Evolutionary conservation across 2,797 vertebrate genomes (phyloP), one percentile per base, ranked within the genome.

Genomic region (Hydrocynus forskahlii): DNA sequence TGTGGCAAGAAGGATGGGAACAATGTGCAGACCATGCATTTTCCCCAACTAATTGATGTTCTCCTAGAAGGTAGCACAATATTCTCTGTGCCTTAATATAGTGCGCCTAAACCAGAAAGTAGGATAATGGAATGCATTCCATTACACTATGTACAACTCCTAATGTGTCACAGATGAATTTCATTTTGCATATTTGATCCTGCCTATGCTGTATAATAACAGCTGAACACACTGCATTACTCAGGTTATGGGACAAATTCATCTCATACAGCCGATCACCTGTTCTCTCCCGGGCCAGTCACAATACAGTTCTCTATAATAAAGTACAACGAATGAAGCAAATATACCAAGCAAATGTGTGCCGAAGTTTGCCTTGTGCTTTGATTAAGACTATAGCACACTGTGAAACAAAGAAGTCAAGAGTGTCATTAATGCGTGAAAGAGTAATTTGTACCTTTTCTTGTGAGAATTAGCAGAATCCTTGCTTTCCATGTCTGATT

Each of bases 401-500:
- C 74, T 87, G 84, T n/a, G 29, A 87, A 89, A 84, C 80, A 86
- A 84, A 80, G 76, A 89, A 87, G 88, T 86, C 88, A 88, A 86
- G 80, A 91, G 86, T 86, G 85, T 86, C 78, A 84, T 87, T 86
- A 81, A 84, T 86, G 79, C 84, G 87, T 90, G 81, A 87, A 87
- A 86, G 91, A 90, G 86, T 92, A 89, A 88, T 93, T 90, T 93
- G 91, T 89, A 85, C 83, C 85, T 91, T 88, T 86, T 84, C 87
- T 87, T 85, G 78, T 87, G 84, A 86, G 89, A 91, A 92, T 90
- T 89, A 94, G 84, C 88, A 88, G 84, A 90, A 91, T 90, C 82
- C 78, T 88, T 78, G 87, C 89, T 88, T 88, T 90, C 88, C 77
- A 83, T 89, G 89, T 93, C 90, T 93, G 92, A 91, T 89, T 92